These are phyloP conservation scores for Drosophila emarginata DNA, from an alignment of 2,888 invertebrate species.

Conservation along the genomic window DNA sequence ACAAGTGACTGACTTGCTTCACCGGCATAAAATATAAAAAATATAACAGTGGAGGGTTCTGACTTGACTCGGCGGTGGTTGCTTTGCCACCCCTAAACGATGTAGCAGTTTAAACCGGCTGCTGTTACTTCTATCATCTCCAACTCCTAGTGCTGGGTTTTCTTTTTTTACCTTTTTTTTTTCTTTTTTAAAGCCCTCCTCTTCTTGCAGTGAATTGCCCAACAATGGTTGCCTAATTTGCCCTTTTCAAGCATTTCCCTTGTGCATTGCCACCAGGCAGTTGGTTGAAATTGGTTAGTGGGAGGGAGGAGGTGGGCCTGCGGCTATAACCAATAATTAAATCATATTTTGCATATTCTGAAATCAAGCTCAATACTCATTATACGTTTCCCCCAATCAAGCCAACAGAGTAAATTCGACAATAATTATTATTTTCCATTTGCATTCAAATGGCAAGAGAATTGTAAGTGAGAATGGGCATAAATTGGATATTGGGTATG, in stretches of 20 bases:
- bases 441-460: neutral
- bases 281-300: slow-evolving; percentile 4
- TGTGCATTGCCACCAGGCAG: slow-evolving; percentile 50
- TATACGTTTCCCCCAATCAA: slow-evolving; percentile 63
- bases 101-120: slow-evolving; percentile 26
- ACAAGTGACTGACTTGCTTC: slow-evolving; percentile 65
- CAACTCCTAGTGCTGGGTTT: slow-evolving; percentile 15
- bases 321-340: slow-evolving; percentile 64
- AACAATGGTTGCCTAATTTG: slow-evolving; percentile 70
- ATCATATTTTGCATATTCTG: slow-evolving; percentile 73
- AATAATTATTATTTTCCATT: slow-evolving; percentile 38
- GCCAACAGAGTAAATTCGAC: slow-evolving; percentile 38
- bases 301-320: slow-evolving; percentile 7
- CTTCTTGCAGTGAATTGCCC: slow-evolving; percentile 48
- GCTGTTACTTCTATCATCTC: neutral
- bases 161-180: slow-evolving; percentile 11
- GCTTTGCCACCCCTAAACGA: slow-evolving; percentile 40
- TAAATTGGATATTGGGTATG: neutral
- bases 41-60: slow-evolving; percentile 29
- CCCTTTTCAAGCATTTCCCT: slow-evolving; percentile 61
- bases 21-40: slow-evolving; percentile 45
- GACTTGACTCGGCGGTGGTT: slow-evolving; percentile 37
- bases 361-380: slow-evolving; percentile 68
- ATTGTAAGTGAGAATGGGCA: slow-evolving; percentile 1
- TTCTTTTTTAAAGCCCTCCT: slow-evolving; percentile 31